Conservation (phyloP, 2,888 invertebrate genomes). For the Tipula confusa region DNA sequence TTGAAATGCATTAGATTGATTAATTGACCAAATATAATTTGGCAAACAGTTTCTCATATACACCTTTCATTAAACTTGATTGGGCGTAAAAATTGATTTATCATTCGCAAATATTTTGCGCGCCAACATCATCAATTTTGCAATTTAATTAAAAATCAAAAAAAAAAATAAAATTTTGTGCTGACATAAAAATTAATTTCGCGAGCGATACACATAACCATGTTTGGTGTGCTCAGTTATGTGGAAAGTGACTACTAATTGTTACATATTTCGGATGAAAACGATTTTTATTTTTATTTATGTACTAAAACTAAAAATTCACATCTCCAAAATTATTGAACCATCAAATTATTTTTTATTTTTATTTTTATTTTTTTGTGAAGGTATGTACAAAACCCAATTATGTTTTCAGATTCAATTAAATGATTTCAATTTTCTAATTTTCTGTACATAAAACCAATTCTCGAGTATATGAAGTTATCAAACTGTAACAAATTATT, state of each 20-base stretch:
- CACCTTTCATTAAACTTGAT: background rate
- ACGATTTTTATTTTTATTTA: background rate
- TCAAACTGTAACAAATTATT: slow-evolving; percentile 1
- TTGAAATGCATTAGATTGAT: no score
- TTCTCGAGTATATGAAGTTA: background rate
- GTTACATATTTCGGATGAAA: background rate
- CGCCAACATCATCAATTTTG: background rate
- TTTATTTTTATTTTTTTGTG: background rate
- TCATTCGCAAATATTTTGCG: background rate
- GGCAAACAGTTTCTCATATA: background rate
- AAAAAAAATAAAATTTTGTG: background rate
- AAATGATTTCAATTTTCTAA: slow-evolving; percentile 3
- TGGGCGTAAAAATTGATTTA: slow-evolving; percentile 5
- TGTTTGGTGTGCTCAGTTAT: background rate
- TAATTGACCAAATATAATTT: no score
- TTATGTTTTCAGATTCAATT: background rate
- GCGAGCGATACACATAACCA: background rate
- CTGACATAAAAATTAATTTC: background rate
- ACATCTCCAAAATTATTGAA: slow-evolving; percentile 8
- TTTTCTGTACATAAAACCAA: background rate
- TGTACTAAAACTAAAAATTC: background rate
- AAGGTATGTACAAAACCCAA: background rate
- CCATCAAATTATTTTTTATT: background rate
- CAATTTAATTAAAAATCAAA: background rate
- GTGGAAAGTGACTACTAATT: background rate